phyloP scores from a whole-genome alignment of 2,888 invertebrate species.

The Suillia variegata region DNA sequence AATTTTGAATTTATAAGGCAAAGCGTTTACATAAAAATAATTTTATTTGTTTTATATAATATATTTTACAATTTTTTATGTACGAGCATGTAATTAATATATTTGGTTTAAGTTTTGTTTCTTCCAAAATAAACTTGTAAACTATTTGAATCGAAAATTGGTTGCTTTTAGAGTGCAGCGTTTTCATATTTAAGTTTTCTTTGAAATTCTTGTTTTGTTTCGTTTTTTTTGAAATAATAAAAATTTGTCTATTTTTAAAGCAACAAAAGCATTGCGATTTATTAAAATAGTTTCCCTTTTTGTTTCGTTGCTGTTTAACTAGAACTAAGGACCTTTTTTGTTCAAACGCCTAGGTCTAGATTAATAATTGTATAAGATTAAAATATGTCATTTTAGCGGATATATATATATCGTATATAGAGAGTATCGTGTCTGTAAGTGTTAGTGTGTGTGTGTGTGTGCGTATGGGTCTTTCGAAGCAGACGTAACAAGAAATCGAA shows the following conservation, averaged over 20 bases:
- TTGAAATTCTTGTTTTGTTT: slow-evolving; percentile 8
- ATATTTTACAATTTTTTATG: slow-evolving; percentile 26
- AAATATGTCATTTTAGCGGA: background rate
- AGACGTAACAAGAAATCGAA: too few species aligned
- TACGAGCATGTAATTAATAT: slow-evolving; percentile 19
- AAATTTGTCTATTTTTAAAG: too few species aligned
- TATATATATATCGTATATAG: background rate
- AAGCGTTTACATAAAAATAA: slow-evolving; percentile 60
- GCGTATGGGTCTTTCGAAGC: too few species aligned
- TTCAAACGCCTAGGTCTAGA: background rate
- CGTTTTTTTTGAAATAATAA: slow-evolving; percentile 19
- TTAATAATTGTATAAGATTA: too few species aligned
- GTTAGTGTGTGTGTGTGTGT: too few species aligned
- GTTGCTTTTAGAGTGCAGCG: background rate
- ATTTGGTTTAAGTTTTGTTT: slow-evolving; percentile 22
- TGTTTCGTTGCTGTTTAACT: slow-evolving; percentile 27
- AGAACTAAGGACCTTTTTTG: slow-evolving; percentile 8
- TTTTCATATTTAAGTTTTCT: slow-evolving; percentile 7
- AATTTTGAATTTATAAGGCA: slow-evolving; percentile 50
- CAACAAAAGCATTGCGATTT: slow-evolving; percentile 44
- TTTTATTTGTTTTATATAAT: slow-evolving; percentile 29
- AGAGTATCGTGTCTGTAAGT: background rate
- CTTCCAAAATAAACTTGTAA: slow-evolving; percentile 2
- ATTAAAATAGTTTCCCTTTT: slow-evolving; percentile 15
- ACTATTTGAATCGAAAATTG: background rate